A percentile compares a stretch with the other conserved stretches of the same genome.
Evolutionary conservation across 2,797 vertebrate species (phyloP).

Genomic region (Sebastes iracundus): DNA sequence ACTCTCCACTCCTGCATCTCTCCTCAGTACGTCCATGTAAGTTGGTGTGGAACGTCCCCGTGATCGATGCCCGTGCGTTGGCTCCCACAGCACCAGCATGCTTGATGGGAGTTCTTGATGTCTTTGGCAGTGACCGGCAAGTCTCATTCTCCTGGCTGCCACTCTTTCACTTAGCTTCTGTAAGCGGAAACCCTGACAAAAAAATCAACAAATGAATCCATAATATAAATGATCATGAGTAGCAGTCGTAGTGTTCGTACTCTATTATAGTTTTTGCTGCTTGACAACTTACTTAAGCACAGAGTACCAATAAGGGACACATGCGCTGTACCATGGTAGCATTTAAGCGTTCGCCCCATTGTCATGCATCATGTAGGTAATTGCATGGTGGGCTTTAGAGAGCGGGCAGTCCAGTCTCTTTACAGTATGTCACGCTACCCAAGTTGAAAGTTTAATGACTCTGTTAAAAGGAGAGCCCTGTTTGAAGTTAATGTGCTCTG

Average conservation of each 20-base stretch:
- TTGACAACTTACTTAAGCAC: neutral
- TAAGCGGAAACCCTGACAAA: neutral
- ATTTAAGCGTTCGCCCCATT: neutral
- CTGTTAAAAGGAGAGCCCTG: slow-evolving; percentile 63
- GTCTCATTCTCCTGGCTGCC: no score
- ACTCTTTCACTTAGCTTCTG: accelerated
- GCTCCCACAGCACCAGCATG: no score
- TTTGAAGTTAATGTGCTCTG: slow-evolving; percentile 65
- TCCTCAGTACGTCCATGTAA: no score
- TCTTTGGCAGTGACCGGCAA: no score
- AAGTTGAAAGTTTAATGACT: slow-evolving; percentile 68
- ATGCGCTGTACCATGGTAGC: neutral
- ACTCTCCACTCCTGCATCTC: no score
- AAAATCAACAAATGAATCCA: neutral
- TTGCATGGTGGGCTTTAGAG: slow-evolving; percentile 18
- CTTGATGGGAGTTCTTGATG: no score
- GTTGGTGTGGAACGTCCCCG: no score
- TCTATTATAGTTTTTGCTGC: neutral
- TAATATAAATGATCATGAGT: neutral
- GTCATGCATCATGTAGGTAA: slow-evolving; percentile 34
- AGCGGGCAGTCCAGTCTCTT: slow-evolving; percentile 31
- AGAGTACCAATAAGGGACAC: neutral
- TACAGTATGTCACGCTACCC: slow-evolving; percentile 42
- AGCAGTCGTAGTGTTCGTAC: neutral
- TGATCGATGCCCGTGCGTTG: no score